Evolutionary conservation across 2,888 invertebrate species (phyloP), one percentile per base, ranked within the genome.

Genomic region (Metacarcinus magister): DNA sequence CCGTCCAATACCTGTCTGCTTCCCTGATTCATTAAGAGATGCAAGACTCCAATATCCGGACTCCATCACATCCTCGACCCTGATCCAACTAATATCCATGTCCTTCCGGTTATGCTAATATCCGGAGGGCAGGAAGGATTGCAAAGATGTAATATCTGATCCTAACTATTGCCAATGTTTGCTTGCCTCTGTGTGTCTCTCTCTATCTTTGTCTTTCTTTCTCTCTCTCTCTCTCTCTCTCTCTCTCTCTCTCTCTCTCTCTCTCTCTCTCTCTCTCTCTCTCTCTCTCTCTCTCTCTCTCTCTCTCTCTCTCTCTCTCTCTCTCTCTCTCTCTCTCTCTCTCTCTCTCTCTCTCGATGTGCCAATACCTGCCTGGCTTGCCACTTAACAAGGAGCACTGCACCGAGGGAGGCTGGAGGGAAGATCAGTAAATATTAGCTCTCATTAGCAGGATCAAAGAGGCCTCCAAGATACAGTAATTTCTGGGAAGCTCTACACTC

Each of bases 291-390:
- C 87, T 87, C 87, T 87, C 87, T 87, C 87, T 87, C 87, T 87
- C 87, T 87, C 87, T 87, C 87, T 87, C 87, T 87, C 87, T 87
- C 87, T 87, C 87, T 87, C n/a, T 19, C 87, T 87, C 87, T 87
- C 87, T 87, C 87, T 87, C 87, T 87, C 87, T 87, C 87, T 87
- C 87, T 87, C 87, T 87, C 87, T 87, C 87, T 87, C 87, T 87
- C 7, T 87, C 87, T 87, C 87, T 87, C 87, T 87, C 28, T 75
- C 75, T 75, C 75, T 28, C 75, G 8, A 23, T 75, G 28, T 75
- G 75, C 75, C 75, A 28, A 28, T 28, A 75, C n/a, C 67, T 23
- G 67, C 23, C n/a, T 75, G 67, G 67, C 67, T n/a, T 75, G 75
- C 28, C 75, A 28, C 28, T 7, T 28, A n/a, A n/a, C 75, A 75